Evolutionary conservation across 2,888 invertebrate species (phyloP).

Genomic region (Acleris sparsana): DNA sequence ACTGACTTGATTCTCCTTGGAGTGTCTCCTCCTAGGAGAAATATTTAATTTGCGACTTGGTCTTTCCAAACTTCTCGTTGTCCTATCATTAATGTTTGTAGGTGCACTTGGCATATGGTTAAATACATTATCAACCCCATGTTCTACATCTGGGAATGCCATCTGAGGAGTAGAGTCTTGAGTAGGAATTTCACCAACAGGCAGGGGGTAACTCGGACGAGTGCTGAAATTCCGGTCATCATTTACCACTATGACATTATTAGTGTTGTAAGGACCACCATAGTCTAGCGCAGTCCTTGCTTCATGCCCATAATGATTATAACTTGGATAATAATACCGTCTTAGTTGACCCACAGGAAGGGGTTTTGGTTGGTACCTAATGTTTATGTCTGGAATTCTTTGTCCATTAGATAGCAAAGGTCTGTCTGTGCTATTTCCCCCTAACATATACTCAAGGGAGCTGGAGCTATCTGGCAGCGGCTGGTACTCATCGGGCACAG

Average conservation of each 20-base stretch:
- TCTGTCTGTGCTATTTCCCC: constrained; percentile 54
- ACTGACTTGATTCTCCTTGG: constrained; percentile 64
- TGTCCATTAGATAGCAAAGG: constrained; percentile 44
- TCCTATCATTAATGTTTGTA: constrained; percentile 38
- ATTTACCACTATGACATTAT: constrained; percentile 60
- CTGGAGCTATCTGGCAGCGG: constrained; percentile 76
- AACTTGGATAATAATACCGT: constrained; percentile 65
- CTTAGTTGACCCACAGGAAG: constrained; percentile 50
- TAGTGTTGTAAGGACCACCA: constrained; percentile 55
- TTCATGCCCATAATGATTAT: constrained; percentile 51
- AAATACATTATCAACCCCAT: constrained; percentile 45
- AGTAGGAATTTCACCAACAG: constrained; percentile 46
- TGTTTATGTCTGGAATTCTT: constrained; percentile 60
- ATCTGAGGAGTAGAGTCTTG: constrained; percentile 40
- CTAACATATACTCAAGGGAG: constrained; percentile 63
- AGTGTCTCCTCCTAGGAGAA: constrained; percentile 70
- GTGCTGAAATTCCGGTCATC: constrained; percentile 59
- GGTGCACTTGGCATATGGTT: constrained; percentile 41
- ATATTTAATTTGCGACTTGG: constrained; percentile 76
- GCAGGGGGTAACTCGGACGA: constrained; percentile 57
- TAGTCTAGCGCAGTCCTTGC: constrained; percentile 56
- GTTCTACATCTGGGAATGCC: constrained; percentile 51
- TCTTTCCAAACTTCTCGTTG: constrained; percentile 59
- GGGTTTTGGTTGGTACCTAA: constrained; percentile 74
- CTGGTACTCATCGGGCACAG: constrained; percentile 77